Evolutionary conservation across 1,140 invertebrate genomes (phyloP).

Genomic region (Apolygus lucorum): DNA sequence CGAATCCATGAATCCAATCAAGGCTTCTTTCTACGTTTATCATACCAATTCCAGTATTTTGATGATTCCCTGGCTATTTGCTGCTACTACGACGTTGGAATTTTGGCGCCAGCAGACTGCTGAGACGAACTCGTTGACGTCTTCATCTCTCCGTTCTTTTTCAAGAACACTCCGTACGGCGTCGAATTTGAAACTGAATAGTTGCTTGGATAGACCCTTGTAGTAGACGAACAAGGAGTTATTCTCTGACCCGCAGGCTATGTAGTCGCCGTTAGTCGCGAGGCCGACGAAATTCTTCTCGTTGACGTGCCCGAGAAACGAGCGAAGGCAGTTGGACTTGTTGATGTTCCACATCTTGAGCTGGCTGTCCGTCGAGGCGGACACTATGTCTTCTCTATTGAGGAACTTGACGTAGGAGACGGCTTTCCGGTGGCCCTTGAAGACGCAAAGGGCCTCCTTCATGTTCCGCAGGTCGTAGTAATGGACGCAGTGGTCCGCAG

Average conservation of each 20-base stretch:
- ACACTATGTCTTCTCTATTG: conserved; percentile 81
- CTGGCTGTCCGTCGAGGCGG: conserved; percentile 90
- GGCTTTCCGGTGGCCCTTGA: conserved; percentile 88
- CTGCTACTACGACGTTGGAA: conserved; percentile 82
- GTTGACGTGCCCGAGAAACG: conserved; percentile 88
- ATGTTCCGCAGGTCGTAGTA: conserved; percentile 89
- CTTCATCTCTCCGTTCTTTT: conserved; percentile 69
- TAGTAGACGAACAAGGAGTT: conserved; percentile 92
- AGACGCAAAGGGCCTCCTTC: conserved; percentile 70
- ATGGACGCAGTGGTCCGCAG: conserved; percentile 93
- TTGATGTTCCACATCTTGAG: conserved; percentile 89
- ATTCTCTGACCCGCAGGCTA: conserved; percentile 93
- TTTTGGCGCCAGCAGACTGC: conserved; percentile 88
- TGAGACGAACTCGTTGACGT: conserved; percentile 88
- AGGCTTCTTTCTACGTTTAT: no score
- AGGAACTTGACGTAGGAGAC: conserved; percentile 95
- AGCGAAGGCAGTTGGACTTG: conserved; percentile 67
- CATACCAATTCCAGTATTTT: conserved; percentile 72
- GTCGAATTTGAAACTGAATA: conserved; percentile 85
- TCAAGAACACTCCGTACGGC: conserved; percentile 71
- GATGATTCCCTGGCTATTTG: conserved; percentile 90
- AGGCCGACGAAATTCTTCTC: conserved; percentile 96
- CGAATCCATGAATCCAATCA: no score
- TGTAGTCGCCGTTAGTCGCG: conserved; percentile 89
- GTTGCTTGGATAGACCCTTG: conserved; percentile 76